Conservation (phyloP, 2,797 vertebrate genomes). For the Knipowitschia caucasica region DNA sequence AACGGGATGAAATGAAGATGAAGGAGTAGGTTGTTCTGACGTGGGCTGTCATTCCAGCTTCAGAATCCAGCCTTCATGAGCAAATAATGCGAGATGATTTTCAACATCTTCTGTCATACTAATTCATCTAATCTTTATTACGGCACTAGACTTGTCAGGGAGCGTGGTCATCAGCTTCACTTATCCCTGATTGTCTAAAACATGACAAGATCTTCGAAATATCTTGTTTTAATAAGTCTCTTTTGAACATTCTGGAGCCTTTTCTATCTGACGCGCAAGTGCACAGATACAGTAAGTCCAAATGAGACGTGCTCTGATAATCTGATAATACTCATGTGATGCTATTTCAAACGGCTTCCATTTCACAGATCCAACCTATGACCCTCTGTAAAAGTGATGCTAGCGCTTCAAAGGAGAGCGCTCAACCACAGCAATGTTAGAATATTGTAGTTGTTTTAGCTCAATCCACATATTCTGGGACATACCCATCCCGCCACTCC, state of each 20-base stretch:
- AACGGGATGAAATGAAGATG: slow-evolving; percentile 30
- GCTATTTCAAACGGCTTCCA: too few relatives aligned
- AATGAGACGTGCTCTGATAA: background rate
- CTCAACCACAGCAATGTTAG: too few relatives aligned
- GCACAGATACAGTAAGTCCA: background rate
- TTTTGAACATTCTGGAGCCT: background rate
- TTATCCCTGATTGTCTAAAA: background rate
- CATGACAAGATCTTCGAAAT: background rate
- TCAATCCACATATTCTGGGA: too few relatives aligned
- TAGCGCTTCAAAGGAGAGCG: too few relatives aligned
- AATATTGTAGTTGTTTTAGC: too few relatives aligned
- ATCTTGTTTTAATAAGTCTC: background rate
- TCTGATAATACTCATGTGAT: background rate
- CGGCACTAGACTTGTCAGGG: slow-evolving; percentile 1
- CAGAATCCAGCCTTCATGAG: slow-evolving; percentile 9
- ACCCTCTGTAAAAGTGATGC: too few relatives aligned
- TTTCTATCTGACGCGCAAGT: background rate
- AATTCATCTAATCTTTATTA: slow-evolving; percentile 6
- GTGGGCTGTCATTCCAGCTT: slow-evolving; percentile 5
- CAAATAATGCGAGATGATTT: slow-evolving; percentile 1
- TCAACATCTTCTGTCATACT: slow-evolving; percentile 6
- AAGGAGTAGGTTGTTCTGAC: slow-evolving; percentile 15
- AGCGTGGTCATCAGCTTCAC: background rate
- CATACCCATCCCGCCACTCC: too few relatives aligned
- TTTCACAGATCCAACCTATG: too few relatives aligned